phyloP scores from a whole-genome alignment of 2,113 vertebrate genomes.

The Bettongia penicillata region DNA sequence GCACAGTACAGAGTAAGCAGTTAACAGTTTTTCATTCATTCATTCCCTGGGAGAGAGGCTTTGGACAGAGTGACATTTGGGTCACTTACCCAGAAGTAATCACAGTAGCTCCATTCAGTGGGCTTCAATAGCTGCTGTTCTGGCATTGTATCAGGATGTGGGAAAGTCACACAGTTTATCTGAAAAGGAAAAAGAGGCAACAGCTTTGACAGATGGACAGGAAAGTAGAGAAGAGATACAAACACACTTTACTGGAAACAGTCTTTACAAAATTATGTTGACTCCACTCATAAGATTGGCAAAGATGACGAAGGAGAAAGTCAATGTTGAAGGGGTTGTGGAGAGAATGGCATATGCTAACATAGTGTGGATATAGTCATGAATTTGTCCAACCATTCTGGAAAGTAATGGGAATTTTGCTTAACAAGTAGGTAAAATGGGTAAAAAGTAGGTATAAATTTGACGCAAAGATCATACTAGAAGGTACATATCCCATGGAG shows the following conservation, averaged over 20 bases:
- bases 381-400: background rate
- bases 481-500: background rate
- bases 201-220: background rate
- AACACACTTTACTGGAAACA: background rate
- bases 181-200: slow-evolving; percentile 73
- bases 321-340: background rate
- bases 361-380: background rate
- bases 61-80: background rate
- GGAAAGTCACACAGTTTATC: slow-evolving; percentile 98
- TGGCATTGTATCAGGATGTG: slow-evolving; percentile 89
- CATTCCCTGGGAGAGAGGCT: background rate
- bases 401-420: background rate
- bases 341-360: background rate
- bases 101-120: slow-evolving; percentile 98
- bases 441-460: too few relatives aligned
- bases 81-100: slow-evolving; percentile 97
- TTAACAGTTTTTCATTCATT: background rate
- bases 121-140: slow-evolving; percentile 98
- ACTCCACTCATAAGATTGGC: background rate
- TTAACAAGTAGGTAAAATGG: background rate
- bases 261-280: background rate
- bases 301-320: background rate
- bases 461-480: background rate
- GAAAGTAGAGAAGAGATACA: background rate
- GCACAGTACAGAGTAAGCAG: background rate